Conservation (phyloP, 2,888 invertebrate genomes). For the Leucophora obtusa region DNA sequence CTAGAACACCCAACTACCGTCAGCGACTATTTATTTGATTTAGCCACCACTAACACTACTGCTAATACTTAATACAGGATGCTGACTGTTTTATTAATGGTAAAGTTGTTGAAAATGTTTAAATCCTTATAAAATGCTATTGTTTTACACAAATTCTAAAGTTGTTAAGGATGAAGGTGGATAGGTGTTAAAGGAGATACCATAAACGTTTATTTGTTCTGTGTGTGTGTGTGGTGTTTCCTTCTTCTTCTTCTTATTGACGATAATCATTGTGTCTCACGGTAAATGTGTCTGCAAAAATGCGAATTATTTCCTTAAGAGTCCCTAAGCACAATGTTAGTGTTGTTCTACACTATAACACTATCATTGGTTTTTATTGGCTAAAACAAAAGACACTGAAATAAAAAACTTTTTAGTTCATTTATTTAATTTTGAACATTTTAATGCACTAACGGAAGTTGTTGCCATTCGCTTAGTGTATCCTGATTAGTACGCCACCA, state of each 20-base stretch:
- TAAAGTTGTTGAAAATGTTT: slow-evolving; percentile 56
- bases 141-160: slow-evolving; percentile 40
- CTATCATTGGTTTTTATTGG: not conserved
- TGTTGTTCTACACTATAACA: slow-evolving; percentile 26
- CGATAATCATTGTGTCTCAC: slow-evolving; percentile 60
- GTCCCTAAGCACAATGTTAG: slow-evolving; percentile 5
- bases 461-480: not conserved
- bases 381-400: not conserved
- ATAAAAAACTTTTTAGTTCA: not conserved
- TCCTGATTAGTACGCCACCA: not conserved
- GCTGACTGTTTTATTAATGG: slow-evolving; percentile 44
- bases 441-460: not conserved
- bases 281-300: slow-evolving; percentile 55
- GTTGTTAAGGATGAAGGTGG: not conserved
- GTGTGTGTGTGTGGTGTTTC: not conserved
- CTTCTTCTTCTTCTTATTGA: slow-evolving; percentile 36
- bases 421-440: not conserved
- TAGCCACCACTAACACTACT: not conserved
- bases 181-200: not conserved
- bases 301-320: slow-evolving; percentile 60
- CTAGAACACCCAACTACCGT: not conserved
- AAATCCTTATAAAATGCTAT: slow-evolving; percentile 60
- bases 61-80: slow-evolving; percentile 11
- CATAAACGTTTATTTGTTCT: no score
- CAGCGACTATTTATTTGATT: not conserved